Evolutionary conservation across 2,113 vertebrate species (phyloP).

Genomic region (Pampusana beccarii): DNA sequence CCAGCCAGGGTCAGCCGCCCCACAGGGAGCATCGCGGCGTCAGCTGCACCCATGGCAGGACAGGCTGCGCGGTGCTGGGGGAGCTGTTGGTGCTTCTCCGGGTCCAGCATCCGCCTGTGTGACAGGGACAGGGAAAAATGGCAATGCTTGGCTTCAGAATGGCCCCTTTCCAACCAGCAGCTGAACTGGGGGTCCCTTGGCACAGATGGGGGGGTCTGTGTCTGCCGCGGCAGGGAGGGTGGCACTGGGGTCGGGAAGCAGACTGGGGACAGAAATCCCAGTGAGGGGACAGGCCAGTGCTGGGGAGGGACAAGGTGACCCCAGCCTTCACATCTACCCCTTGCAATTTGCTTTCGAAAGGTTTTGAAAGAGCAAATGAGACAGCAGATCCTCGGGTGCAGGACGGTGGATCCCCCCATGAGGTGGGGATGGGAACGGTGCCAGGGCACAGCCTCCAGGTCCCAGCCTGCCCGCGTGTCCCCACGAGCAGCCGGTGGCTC

Average conservation of each 20-base stretch:
- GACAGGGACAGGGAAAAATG: not conserved
- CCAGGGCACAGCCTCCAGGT: not conserved
- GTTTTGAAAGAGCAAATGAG: not conserved
- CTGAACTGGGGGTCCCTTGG: not conserved
- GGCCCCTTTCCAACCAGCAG: not conserved
- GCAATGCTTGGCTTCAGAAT: not conserved
- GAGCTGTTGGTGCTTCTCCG: not conserved
- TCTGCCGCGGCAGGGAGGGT: not conserved
- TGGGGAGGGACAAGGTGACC: not conserved
- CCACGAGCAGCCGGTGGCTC: not conserved
- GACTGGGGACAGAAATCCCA: not conserved
- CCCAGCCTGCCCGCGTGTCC: not conserved
- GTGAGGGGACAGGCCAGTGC: not conserved
- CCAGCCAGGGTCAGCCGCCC: not conserved
- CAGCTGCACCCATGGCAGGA: not conserved
- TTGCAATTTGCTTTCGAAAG: not conserved
- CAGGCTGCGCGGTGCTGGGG: not conserved
- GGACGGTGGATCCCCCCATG: fast-evolving
- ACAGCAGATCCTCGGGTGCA: too few species aligned
- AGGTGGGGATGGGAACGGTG: not conserved
- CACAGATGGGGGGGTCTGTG: not conserved
- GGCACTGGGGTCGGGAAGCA: not conserved
- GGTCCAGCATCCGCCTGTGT: not conserved
- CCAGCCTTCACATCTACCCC: not conserved
- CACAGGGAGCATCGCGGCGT: not conserved